phyloP scores from a whole-genome alignment of 2,888 invertebrate genomes.

The Oscheius sp. region DNA sequence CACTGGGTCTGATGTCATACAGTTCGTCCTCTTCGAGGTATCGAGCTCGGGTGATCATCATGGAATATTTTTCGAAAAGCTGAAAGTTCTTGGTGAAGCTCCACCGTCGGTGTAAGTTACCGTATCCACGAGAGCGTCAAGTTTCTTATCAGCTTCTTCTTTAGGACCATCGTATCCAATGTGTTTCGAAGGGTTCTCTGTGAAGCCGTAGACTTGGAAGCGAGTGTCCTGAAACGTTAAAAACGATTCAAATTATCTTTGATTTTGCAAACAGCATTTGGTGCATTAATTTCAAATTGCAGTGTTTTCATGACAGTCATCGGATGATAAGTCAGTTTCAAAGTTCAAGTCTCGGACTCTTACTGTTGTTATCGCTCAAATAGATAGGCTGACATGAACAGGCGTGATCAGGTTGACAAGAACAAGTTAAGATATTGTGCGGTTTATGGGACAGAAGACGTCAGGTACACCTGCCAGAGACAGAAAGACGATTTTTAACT shows the following conservation, averaged over 20 bases:
- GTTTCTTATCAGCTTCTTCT: slow-evolving; percentile 45
- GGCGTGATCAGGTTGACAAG: too few relatives aligned
- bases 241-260: too few relatives aligned
- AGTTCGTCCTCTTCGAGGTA: slow-evolving; percentile 75
- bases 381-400: too few relatives aligned
- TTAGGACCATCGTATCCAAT: slow-evolving; percentile 46
- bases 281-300: too few relatives aligned
- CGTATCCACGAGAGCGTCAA: slow-evolving; percentile 63
- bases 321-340: too few relatives aligned
- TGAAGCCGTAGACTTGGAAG: slow-evolving; percentile 55
- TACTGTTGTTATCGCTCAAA: too few relatives aligned
- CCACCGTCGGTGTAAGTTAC: slow-evolving; percentile 38
- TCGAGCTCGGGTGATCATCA: slow-evolving; percentile 75
- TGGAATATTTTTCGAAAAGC: slow-evolving; percentile 65
- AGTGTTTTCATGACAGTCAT: too few relatives aligned
- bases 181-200: slow-evolving; percentile 64
- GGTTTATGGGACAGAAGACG: too few relatives aligned
- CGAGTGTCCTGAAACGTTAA: slow-evolving; percentile 42
- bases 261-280: slow-evolving; percentile 1
- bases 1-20: slow-evolving; percentile 73
- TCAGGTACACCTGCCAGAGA: too few relatives aligned
- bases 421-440: too few relatives aligned
- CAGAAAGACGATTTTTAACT: too few relatives aligned
- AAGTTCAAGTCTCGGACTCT: too few relatives aligned
- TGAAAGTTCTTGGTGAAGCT: slow-evolving; percentile 20